A percentile compares a stretch with the other conserved stretches of the same genome.
Evolutionary conservation across 2,797 vertebrate species (phyloP).

Genomic region (Alectoris magna): DNA sequence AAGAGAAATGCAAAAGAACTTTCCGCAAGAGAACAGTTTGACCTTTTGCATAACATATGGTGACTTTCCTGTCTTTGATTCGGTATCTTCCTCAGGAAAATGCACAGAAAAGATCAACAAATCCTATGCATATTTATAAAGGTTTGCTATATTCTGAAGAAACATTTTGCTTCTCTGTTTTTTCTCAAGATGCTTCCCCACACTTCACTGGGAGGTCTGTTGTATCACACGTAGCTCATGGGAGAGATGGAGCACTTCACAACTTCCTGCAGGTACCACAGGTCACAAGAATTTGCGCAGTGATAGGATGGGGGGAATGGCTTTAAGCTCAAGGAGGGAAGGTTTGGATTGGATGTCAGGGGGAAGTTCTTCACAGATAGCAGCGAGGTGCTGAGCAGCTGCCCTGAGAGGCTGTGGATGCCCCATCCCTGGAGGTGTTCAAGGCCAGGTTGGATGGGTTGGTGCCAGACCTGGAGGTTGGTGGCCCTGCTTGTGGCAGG

Average conservation of each 20-base stretch:
- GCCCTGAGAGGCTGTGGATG: no score
- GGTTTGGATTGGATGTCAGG: no score
- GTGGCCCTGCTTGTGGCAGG: no score
- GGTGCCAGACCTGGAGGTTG: no score
- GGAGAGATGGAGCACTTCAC: not conserved
- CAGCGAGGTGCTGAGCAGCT: no score
- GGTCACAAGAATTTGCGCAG: not conserved
- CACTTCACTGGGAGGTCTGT: not conserved
- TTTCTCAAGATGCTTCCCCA: not conserved
- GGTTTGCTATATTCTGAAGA: not conserved
- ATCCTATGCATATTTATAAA: not conserved
- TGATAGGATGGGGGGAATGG: no score
- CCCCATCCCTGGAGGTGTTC: no score
- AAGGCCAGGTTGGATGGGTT: no score
- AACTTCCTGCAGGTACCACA: not conserved
- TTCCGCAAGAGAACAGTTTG: not conserved
- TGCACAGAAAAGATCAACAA: not conserved
- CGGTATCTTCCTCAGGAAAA: not conserved
- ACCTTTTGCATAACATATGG: not conserved
- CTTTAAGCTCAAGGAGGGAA: no score
- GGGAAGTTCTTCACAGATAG: no score
- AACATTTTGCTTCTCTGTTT: not conserved
- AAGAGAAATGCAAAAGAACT: constrained; percentile 23
- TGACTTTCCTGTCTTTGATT: not conserved
- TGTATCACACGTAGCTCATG: fast-evolving